A percentile compares a stretch with the other conserved stretches of the same genome.
These are phyloP conservation scores for Carapus acus DNA, from an alignment of 2,797 vertebrate genomes.

Conservation along the genomic window DNA sequence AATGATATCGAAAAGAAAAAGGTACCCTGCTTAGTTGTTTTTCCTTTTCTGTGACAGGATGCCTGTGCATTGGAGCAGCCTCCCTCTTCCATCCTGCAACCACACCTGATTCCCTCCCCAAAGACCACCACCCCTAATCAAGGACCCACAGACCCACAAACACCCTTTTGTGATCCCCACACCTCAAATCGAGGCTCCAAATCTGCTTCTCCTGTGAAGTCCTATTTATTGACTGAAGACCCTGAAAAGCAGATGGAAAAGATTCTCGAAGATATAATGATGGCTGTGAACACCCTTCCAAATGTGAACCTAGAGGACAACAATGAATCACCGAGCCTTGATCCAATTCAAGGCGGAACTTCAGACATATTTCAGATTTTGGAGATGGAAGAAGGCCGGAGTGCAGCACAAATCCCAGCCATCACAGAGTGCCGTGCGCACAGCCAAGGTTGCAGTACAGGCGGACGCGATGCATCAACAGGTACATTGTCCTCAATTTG, in stretches of 20 bases:
- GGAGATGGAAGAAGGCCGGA: background rate
- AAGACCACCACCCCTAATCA: slow-evolving; percentile 1
- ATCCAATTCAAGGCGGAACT: background rate
- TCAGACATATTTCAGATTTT: background rate
- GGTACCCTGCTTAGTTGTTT: background rate
- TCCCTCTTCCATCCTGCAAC: background rate
- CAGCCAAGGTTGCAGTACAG: slow-evolving; percentile 21
- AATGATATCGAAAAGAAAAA: background rate
- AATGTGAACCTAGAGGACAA: slow-evolving; percentile 26
- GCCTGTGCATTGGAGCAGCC: background rate
- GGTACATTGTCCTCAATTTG: slow-evolving; percentile 1
- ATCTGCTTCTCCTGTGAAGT: slow-evolving; percentile 1
- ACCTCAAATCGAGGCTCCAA: slow-evolving; percentile 7
- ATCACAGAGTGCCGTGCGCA: background rate
- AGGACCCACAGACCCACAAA: background rate
- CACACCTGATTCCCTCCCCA: slow-evolving; percentile 4
- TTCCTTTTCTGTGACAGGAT: slow-evolving; percentile 16
- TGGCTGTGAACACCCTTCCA: slow-evolving; percentile 66
- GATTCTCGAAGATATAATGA: slow-evolving; percentile 71
- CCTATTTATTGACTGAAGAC: slow-evolving; percentile 44
- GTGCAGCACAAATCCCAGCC: background rate
- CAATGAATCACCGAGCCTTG: slow-evolving; percentile 10
- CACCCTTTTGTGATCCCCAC: slow-evolving; percentile 1
- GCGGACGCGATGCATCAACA: slow-evolving; percentile 4
- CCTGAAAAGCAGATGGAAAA: slow-evolving; percentile 62